These are phyloP conservation scores for Saccostrea echinata DNA, from an alignment of 1,140 invertebrate species.

Conservation along the genomic window DNA sequence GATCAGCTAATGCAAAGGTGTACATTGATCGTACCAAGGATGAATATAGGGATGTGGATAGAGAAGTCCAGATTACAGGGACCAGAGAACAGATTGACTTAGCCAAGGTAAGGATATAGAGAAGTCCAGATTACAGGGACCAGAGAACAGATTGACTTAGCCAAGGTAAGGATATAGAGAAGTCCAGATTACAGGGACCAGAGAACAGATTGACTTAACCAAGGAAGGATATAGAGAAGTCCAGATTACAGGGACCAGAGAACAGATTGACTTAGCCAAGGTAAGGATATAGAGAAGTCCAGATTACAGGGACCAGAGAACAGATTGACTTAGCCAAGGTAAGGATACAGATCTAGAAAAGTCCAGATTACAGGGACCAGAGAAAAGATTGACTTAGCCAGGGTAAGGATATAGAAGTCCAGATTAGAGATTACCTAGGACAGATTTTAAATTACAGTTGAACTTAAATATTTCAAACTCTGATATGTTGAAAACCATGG, in stretches of 20 bases:
- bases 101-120: constrained; percentile 78
- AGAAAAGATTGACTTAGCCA: constrained; percentile 84
- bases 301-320: too few species aligned
- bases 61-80: constrained; percentile 83
- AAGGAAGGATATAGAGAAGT: constrained; percentile 78
- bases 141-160: constrained; percentile 83
- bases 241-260: constrained; percentile 83
- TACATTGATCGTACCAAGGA: constrained; percentile 80
- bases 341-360: too few species aligned
- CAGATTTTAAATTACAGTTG: constrained; percentile 84
- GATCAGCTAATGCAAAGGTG: constrained; percentile 84
- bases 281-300: constrained; percentile 52
- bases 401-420: constrained; percentile 64
- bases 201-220: constrained; percentile 84
- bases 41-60: constrained; percentile 56
- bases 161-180: constrained; percentile 77
- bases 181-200: constrained; percentile 83
- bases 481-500: too few species aligned
- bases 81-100: constrained; percentile 83
- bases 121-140: constrained; percentile 83
- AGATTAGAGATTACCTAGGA: constrained; percentile 81
- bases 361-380: constrained; percentile 83
- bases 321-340: too few species aligned
- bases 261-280: constrained; percentile 84
- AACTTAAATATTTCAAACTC: too few species aligned